Conservation (phyloP, 2,113 vertebrate species). For the Muntiacus muntjak region DNA sequence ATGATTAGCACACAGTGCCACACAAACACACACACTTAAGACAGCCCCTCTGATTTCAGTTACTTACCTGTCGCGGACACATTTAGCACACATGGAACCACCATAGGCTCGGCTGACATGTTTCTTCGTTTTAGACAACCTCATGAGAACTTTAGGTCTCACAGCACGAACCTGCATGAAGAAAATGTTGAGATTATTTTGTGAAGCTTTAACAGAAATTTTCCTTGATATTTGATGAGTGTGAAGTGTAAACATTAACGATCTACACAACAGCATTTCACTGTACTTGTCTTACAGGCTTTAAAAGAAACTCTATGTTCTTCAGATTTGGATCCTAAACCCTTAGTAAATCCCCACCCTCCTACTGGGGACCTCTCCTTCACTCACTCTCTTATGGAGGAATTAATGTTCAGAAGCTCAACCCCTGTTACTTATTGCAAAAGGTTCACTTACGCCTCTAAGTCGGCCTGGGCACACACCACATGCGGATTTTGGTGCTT, state of each 20-base stretch:
- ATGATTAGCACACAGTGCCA: neutral
- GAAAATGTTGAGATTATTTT: neutral
- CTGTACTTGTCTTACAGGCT: neutral
- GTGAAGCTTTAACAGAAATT: neutral
- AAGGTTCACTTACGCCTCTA: conserved; percentile 89
- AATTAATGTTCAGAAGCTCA: neutral
- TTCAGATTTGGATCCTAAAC: neutral
- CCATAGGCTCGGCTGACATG: conserved; percentile 98
- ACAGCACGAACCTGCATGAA: conserved; percentile 90
- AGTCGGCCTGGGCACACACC: conserved; percentile 97
- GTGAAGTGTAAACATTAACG: neutral
- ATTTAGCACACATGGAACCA: conserved; percentile 98
- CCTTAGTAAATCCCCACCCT: neutral
- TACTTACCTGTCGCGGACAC: conserved; percentile 96
- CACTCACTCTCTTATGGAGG: neutral
- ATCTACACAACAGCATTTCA: neutral
- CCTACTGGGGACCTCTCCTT: neutral
- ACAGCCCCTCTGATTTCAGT: neutral
- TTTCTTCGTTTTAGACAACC: conserved; percentile 98
- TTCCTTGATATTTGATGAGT: neutral
- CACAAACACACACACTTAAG: neutral
- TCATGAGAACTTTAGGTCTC: conserved; percentile 97
- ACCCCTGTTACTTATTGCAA: neutral
- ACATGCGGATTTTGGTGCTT: conserved; percentile 97
- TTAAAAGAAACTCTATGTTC: neutral